These are phyloP conservation scores for Neotoma lepida DNA, from an alignment of 2,113 vertebrate species.

Conservation along the genomic window DNA sequence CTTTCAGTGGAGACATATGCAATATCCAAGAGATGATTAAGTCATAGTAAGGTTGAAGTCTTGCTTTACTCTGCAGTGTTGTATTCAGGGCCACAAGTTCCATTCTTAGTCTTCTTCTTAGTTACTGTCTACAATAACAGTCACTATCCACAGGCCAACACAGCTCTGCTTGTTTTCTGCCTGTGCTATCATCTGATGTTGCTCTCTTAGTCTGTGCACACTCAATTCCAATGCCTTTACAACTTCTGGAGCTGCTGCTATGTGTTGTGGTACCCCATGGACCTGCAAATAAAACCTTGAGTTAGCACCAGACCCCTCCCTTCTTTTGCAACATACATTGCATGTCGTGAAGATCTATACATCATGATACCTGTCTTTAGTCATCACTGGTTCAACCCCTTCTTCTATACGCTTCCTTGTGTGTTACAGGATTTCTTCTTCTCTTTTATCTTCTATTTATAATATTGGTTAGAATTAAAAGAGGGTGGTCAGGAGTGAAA, in stretches of 20 bases:
- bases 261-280: background rate
- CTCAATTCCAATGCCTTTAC: background rate
- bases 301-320: background rate
- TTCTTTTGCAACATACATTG: background rate
- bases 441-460: background rate
- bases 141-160: background rate
- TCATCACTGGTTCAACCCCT: no score
- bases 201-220: background rate
- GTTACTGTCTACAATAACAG: background rate
- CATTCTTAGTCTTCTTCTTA: background rate
- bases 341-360: background rate
- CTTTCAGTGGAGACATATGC: background rate
- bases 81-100: background rate
- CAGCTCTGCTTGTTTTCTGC: background rate
- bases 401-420: background rate
- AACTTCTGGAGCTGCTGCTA: background rate
- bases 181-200: background rate
- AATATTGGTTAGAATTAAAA: background rate
- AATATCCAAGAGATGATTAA: background rate
- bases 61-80: background rate
- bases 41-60: background rate
- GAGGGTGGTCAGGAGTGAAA: background rate
- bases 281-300: background rate
- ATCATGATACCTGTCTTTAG: background rate
- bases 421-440: background rate